Evolutionary conservation across 2,113 vertebrate species (phyloP), one percentile per base, ranked within the genome.

Genomic region (Jaculus jaculus): DNA sequence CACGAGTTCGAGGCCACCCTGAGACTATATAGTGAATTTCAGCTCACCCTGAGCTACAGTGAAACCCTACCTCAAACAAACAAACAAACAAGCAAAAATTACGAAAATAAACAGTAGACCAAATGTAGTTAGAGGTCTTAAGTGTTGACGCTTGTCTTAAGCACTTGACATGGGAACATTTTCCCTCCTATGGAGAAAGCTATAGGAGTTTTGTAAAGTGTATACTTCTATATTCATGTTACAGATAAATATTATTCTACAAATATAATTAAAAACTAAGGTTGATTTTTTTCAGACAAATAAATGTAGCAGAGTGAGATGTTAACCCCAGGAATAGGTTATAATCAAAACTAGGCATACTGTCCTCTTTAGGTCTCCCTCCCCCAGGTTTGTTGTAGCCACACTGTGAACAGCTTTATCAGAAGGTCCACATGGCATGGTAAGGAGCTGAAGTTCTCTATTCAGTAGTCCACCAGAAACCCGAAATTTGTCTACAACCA

Each of bases 181-280:
- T 51, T 37, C 9, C 30, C 42, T 71, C 7, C 63, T 58, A 84
- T 2, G 42, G 34, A 68, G 20, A 89, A 71, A 73, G 24, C 23
- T 71, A 34, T 7, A 63, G 87, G 5, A 61, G 81, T 81, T 32
- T 16, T 65, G 54, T 24, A 77, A 34, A 39, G 37, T 20, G 75
- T 12, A 94, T 26, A 65, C 88, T n/a, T 80, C n/a, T 47, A 77
- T 66, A 81, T 51, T 68, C 7, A 47, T n/a, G 54, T 77, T 51
- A n/a, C 37, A 34, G 54, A 69, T 54, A 26, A 82, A 82, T 18
- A 88, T 63, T 84, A 32, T n/a, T 87, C 34, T 69, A n/a, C 65
- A 26, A 54, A 17, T 39, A 34, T 47, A 85, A 93, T 81, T 93
- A 68, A 82, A 85, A 89, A n/a, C 34, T 34, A 88, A 82, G 9